phyloP scores from a whole-genome alignment of 2,888 invertebrate genomes.

The Toxonevra muliebris region DNA sequence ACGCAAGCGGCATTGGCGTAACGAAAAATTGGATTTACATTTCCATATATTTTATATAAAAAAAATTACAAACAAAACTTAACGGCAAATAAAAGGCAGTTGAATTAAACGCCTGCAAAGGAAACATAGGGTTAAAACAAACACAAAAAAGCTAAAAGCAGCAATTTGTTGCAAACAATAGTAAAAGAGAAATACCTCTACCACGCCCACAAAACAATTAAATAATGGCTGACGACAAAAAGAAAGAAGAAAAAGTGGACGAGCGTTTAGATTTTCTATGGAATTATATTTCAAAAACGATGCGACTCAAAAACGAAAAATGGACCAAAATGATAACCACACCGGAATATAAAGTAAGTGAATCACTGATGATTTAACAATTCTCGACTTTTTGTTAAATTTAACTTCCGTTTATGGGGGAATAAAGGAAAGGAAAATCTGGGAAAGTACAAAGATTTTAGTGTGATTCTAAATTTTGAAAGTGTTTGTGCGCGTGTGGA shows the following conservation, averaged over 20 bases:
- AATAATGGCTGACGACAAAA: slow-evolving; percentile 43
- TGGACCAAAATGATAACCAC: slow-evolving; percentile 53
- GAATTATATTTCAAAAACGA: slow-evolving; percentile 52
- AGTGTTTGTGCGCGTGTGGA: background rate
- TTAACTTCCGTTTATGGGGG: background rate
- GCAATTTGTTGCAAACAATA: background rate
- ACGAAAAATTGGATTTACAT: no score
- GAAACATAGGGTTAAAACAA: background rate
- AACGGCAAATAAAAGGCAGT: background rate
- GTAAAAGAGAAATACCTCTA: background rate
- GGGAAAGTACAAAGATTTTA: no score
- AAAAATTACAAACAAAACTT: no score
- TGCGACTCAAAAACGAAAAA: slow-evolving; percentile 53
- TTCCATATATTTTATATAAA: no score
- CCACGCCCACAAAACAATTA: no score
- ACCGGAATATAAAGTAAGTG: slow-evolving; percentile 48
- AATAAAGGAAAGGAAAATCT: no score
- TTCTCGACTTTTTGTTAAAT: no score
- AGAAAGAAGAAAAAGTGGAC: slow-evolving; percentile 41
- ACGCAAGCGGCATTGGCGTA: background rate
- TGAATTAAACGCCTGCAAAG: background rate
- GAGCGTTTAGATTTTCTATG: slow-evolving; percentile 50
- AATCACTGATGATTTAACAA: background rate
- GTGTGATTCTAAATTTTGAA: background rate
- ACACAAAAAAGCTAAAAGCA: background rate